These are phyloP conservation scores for Myiothlypis chrysogaster DNA, from an alignment of 2,797 vertebrate genomes.

Conservation along the genomic window DNA sequence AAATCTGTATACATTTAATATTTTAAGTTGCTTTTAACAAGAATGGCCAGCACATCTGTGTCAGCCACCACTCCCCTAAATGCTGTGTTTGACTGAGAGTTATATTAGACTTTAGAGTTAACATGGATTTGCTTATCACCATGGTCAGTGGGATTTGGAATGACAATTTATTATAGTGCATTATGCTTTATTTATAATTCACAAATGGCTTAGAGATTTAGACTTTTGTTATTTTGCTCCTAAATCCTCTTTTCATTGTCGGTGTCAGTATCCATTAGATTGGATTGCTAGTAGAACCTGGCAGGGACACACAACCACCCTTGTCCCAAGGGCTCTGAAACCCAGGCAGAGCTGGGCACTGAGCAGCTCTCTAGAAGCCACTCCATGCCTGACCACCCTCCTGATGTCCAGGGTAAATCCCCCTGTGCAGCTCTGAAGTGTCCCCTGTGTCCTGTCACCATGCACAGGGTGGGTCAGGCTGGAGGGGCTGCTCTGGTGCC, in stretches of 20 bases:
- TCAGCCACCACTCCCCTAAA: neutral
- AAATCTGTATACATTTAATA: neutral
- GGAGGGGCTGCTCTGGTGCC: neutral
- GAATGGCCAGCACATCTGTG: neutral
- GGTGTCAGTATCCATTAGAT: slow-evolving; percentile 27
- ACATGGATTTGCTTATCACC: slow-evolving; percentile 36
- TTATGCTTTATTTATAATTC: slow-evolving; percentile 68
- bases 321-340: neutral
- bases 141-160: slow-evolving; percentile 33
- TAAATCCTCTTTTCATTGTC: neutral
- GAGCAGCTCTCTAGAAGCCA: too few species aligned
- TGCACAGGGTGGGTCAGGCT: fast-evolving
- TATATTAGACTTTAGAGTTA: slow-evolving; percentile 17
- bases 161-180: slow-evolving; percentile 53
- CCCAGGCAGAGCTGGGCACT: neutral
- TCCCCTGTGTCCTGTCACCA: fast-evolving
- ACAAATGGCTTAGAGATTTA: slow-evolving; percentile 65
- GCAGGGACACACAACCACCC: neutral
- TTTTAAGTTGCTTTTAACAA: neutral
- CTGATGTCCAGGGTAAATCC: neutral
- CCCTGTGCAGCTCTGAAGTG: neutral
- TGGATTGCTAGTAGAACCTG: neutral
- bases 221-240: neutral
- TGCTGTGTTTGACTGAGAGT: neutral
- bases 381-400: neutral